Percentiles rank a stretch among this genome's conserved stretches.
phyloP scores from a whole-genome alignment of 2,888 invertebrate species.

The Dusona sp. region DNA sequence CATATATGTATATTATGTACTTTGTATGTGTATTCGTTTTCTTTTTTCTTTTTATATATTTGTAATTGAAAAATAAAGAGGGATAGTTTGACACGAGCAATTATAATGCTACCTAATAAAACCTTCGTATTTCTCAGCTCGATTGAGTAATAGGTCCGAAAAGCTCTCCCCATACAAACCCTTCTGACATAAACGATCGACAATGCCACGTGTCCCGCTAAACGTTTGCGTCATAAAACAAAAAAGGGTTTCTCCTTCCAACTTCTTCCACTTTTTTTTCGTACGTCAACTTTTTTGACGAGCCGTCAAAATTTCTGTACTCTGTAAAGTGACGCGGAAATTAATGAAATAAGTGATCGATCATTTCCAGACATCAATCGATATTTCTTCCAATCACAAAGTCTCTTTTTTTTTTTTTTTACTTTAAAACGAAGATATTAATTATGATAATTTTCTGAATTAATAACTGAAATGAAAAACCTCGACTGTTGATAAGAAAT shows the following conservation, averaged over 20 bases:
- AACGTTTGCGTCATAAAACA: slow-evolving; percentile 40
- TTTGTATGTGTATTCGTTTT: background rate
- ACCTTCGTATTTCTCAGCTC: slow-evolving; percentile 25
- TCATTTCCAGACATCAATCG: background rate
- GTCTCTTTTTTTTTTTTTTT: background rate
- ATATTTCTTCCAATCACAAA: background rate
- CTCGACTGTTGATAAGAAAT: background rate
- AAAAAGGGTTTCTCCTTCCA: background rate
- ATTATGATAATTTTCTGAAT: too few species aligned
- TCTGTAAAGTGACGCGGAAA: background rate
- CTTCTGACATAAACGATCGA: background rate
- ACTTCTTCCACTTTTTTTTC: background rate
- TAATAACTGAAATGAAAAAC: too few species aligned
- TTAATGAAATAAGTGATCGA: background rate
- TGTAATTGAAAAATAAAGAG: slow-evolving; percentile 13
- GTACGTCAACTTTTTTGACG: slow-evolving; percentile 26
- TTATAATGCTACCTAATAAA: slow-evolving; percentile 45
- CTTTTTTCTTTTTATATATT: background rate
- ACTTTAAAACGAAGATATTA: background rate
- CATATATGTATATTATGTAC: background rate
- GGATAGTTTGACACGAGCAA: slow-evolving; percentile 24
- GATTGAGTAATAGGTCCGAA: slow-evolving; percentile 41
- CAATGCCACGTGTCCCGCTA: slow-evolving; percentile 51
- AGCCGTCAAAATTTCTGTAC: slow-evolving; percentile 2
- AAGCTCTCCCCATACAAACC: slow-evolving; percentile 8